A percentile compares a stretch with the other conserved stretches of the same genome.
These are phyloP conservation scores for Campoplex capitator DNA, from an alignment of 2,888 invertebrate genomes.

Conservation along the genomic window DNA sequence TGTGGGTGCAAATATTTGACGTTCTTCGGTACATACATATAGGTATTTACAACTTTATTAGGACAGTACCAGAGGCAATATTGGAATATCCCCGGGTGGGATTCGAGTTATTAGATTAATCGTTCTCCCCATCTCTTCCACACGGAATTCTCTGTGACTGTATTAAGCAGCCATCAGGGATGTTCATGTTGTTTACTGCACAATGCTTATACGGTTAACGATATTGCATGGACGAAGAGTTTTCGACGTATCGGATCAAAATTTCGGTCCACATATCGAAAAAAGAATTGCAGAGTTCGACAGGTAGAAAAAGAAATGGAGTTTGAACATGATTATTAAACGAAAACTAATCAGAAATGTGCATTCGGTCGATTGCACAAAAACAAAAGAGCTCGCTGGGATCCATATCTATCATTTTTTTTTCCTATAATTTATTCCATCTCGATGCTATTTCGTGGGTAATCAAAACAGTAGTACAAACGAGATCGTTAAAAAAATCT, in stretches of 20 bases:
- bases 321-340: not conserved
- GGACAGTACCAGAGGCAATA: constrained; percentile 71
- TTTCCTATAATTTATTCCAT: not conserved
- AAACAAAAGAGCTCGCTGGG: not conserved
- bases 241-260: not conserved
- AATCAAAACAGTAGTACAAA: constrained; percentile 14
- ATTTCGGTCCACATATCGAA: not conserved
- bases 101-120: constrained; percentile 79
- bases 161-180: constrained; percentile 35
- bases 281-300: not conserved
- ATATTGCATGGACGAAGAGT: constrained; percentile 14
- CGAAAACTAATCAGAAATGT: not conserved
- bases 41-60: constrained; percentile 51
- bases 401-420: not conserved
- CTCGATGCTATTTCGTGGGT: not conserved
- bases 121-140: constrained; percentile 68
- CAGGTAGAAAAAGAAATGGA: not conserved
- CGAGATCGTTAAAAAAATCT: constrained; percentile 26
- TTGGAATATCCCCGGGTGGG: constrained; percentile 76
- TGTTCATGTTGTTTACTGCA: not conserved
- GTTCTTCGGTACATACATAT: constrained; percentile 38
- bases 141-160: constrained; percentile 32
- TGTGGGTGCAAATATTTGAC: constrained; percentile 55
- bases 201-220: not conserved
- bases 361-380: not conserved